Base-by-base conservation (phyloP, 2,113 vertebrate genomes). In the Menura novaehollandiae region DNA sequence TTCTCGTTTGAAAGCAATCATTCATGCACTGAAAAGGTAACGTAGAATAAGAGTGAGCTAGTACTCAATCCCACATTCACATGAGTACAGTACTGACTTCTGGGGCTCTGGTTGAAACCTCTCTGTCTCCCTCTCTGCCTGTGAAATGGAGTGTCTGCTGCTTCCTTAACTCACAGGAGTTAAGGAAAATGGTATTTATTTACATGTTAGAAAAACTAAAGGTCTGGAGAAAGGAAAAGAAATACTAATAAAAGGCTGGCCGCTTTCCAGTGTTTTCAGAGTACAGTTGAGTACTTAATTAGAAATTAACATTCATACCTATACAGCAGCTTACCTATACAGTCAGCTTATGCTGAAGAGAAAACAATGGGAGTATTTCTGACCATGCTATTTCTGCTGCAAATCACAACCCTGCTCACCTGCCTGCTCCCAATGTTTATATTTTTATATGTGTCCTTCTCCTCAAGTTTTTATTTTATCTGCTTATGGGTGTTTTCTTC, bases 401-500 rank as follows among this genome's bases (percentile, higher is more conserved):
- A 77, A 92, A 91, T 89, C 63, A 79, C 69, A 91, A 86, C 66
- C 76, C 81, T 28, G 28, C 26, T 91, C 43, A 79, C 76, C 68
- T 93, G 78, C 51, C 56, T 68, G 59, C 80, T 95, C 43, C 68
- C 89, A 74, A 2, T 10, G 3, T 85, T 76, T 91, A 17, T 59
- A 82, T 59, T 66, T 95, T 44, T 19, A 6, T 58, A 82, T 67
- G 67, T 95, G 97, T 97, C 81, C 74, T 49, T 97, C 95, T 95
- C 52, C 88, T 72, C 35, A 49, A 80, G 52, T 60, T 96, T 97
- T 97, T 93, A 73, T 97, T 96, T 97, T 90, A 72, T 92, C 90
- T 96, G 64, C 80, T 88, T 85, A 92, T 96, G 74, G 85, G 84
- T 69, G 90, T 95, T 92, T 97, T 95, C 89, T 94, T 97, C 95